Conservation (phyloP, 2,113 vertebrate species). For the Albula goreensis region DNA sequence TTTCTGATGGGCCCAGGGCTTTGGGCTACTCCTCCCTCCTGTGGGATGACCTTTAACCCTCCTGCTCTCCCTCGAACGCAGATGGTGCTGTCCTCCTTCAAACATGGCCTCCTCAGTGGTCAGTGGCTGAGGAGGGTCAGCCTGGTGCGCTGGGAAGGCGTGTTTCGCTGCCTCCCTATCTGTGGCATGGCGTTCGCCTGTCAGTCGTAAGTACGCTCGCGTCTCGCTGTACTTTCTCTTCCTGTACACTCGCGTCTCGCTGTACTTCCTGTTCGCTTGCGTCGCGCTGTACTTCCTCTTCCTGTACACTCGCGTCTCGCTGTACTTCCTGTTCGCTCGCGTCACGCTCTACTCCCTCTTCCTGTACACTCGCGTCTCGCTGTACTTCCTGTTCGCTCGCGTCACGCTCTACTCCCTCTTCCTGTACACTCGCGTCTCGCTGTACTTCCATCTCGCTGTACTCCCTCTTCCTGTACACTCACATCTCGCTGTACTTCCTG, state of each 20-base stretch:
- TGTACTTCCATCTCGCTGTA: too few species aligned
- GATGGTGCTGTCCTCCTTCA: slow-evolving; percentile 93
- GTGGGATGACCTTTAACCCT: slow-evolving; percentile 42
- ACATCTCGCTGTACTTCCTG: slow-evolving; percentile 34
- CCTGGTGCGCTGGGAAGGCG: slow-evolving; percentile 87
- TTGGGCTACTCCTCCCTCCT: slow-evolving; percentile 26
- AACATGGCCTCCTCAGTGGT: slow-evolving; percentile 86
- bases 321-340: slow-evolving; percentile 59
- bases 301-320: too few species aligned
- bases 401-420: too few species aligned
- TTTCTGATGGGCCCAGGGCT: slow-evolving; percentile 54
- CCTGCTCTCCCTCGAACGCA: slow-evolving; percentile 63
- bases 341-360: slow-evolving; percentile 29
- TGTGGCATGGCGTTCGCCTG: slow-evolving; percentile 99
- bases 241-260: background rate
- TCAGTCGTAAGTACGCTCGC: slow-evolving; percentile 89
- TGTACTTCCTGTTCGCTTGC: background rate
- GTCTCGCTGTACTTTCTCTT: slow-evolving; percentile 29
- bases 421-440: too few species aligned
- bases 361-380: background rate
- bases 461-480: too few species aligned
- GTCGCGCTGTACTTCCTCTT: too few species aligned
- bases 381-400: background rate
- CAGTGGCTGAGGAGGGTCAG: slow-evolving; percentile 86
- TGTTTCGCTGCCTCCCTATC: slow-evolving; percentile 98